Base-by-base conservation (phyloP, 1,140 invertebrate genomes). In the Limonius californicus region DNA sequence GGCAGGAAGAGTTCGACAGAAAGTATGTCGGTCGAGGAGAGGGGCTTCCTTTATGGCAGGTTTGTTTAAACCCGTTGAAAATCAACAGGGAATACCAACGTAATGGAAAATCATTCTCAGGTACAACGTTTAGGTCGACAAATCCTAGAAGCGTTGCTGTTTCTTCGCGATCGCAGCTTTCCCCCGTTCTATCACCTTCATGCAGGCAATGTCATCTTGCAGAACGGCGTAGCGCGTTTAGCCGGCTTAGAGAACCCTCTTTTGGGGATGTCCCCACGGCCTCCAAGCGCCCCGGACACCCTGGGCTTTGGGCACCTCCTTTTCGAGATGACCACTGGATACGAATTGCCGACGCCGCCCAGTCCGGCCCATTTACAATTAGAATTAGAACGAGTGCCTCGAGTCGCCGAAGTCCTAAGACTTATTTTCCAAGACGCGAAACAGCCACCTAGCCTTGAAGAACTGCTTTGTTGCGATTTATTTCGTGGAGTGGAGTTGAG, bases 251-350 rank as follows among this genome's bases (percentile, higher is more conserved):
- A 94, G 77, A 94, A 94, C 73, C 88, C 89, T 0, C 76, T 95
- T 27, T 81, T 94, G n/a, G 89, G 90, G 0, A 85, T 90, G 16
- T 82, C 84, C 20, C 90, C 91, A 15, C 82, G 87, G 80, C 79
- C 82, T 42, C 82, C 84, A 19, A 82, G 82, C 47, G 83, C 84
- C 6, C 80, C 87, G 55, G 79, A 81, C 69, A 84, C 87, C 0
- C 79, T 94, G 57, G 90, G 87, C 61, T 91, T 96, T 72, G 85
- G 85, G 2, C 89, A 93, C 75, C 83, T 95, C 67, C 79, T 95
- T 23, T 95, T 91, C 77, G 92, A 95, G 81, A 95, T 96, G 92
- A 89, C 89, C 70, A 85, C 89, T 18, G 92, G 91, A 1, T 88
- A 89, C 65, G 91, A 94, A 71, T 78, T 94, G 47, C 84, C 85